phyloP scores from a whole-genome alignment of 2,888 invertebrate species.

The Priapulus caudatus region DNA sequence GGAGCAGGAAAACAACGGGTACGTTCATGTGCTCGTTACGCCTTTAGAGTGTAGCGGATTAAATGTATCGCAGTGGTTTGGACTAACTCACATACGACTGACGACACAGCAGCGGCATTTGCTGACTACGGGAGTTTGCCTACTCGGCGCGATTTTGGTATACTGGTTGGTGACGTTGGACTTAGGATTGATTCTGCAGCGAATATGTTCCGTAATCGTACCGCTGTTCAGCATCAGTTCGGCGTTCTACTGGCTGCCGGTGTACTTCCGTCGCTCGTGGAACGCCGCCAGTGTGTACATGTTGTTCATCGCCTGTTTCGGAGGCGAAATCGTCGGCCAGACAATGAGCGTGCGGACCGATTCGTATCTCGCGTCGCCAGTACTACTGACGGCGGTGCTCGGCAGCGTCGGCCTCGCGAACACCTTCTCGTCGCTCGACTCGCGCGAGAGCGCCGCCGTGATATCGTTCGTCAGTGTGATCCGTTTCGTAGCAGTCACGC shows the following conservation, averaged over 20 bases:
- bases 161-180: too few species aligned
- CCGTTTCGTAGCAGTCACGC: conserved; percentile 33
- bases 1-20: too few species aligned
- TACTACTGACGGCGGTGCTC: conserved; percentile 29
- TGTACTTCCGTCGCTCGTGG: conserved; percentile 35
- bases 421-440: conserved; percentile 35
- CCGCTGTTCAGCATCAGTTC: conserved; percentile 35
- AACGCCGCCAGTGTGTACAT: conserved; percentile 36
- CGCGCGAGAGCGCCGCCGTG: conserved; percentile 30
- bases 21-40: too few species aligned
- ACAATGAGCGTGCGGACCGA: too few species aligned
- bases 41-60: too few species aligned
- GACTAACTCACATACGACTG: too few species aligned
- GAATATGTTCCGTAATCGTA: conserved; percentile 31
- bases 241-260: conserved; percentile 33
- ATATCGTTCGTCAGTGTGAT: conserved; percentile 32
- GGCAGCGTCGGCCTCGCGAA: conserved; percentile 31
- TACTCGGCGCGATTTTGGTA: too few species aligned
- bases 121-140: too few species aligned
- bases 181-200: too few species aligned
- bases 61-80: too few species aligned
- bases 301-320: conserved; percentile 34
- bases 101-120: too few species aligned
- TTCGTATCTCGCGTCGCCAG: conserved; percentile 29
- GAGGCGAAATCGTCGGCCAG: conserved; percentile 35